Percentiles rank a stretch among this genome's conserved stretches.
These are phyloP conservation scores for Tauraco hartlaubi DNA, from an alignment of 2,797 vertebrate species.

Conservation along the genomic window DNA sequence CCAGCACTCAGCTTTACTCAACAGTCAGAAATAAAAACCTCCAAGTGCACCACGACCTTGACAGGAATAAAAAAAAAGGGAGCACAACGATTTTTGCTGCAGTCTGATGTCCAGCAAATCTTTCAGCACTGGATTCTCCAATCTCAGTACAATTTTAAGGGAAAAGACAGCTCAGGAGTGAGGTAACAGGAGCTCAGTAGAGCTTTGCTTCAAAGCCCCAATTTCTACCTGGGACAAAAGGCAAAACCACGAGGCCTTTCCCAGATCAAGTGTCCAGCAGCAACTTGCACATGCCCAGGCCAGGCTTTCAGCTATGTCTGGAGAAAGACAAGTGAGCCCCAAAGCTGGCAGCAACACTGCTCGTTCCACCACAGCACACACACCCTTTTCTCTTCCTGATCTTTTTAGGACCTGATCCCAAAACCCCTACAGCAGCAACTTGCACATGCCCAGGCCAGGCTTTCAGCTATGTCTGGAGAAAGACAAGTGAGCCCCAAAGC, in stretches of 20 bases:
- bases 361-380: rapidly evolving
- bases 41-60: neutral
- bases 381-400: too few species aligned
- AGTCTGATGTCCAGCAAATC: neutral
- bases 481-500: neutral
- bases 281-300: neutral
- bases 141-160: neutral
- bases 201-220: neutral
- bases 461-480: neutral
- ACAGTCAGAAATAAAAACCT: neutral
- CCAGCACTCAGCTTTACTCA: neutral
- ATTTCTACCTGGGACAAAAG: neutral
- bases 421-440: neutral
- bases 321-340: neutral
- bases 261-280: neutral
- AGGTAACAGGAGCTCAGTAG: neutral
- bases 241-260: neutral
- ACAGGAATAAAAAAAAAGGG: neutral
- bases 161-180: neutral
- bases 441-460: neutral
- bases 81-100: neutral
- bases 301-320: neutral
- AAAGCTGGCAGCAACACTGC: neutral
- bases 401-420: too few species aligned
- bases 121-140: neutral